Evolutionary conservation across 2,797 vertebrate species (phyloP).

Genomic region (Varecia variegata): DNA sequence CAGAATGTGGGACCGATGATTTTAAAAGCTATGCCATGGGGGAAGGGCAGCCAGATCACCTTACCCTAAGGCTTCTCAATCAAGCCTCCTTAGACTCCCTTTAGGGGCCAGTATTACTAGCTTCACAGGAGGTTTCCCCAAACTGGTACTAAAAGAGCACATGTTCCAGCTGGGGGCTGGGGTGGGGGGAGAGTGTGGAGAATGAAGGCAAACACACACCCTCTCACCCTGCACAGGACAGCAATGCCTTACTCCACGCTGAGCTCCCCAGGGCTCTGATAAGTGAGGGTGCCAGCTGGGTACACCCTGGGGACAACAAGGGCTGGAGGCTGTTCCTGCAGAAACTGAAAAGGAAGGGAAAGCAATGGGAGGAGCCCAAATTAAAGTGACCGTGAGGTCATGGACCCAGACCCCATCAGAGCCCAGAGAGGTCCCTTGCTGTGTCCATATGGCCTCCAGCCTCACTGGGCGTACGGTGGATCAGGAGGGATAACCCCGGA

Average conservation of each 20-base stretch:
- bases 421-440: neutral
- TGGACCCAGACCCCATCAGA: neutral
- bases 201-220: neutral
- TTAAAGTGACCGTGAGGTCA: slow-evolving; percentile 28
- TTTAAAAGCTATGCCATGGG: neutral
- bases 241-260: slow-evolving; percentile 61
- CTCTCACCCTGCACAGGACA: neutral
- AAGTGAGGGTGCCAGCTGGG: slow-evolving; percentile 57
- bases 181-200: neutral
- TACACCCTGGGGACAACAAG: slow-evolving; percentile 62
- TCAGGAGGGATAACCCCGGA: neutral
- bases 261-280: slow-evolving; percentile 54
- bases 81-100: slow-evolving; percentile 43
- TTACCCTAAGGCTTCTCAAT: slow-evolving; percentile 44
- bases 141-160: neutral
- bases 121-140: neutral
- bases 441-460: neutral
- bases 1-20: slow-evolving; percentile 63
- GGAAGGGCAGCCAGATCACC: slow-evolving; percentile 45
- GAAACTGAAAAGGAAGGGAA: slow-evolving; percentile 67
- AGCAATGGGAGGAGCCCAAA: slow-evolving; percentile 37
- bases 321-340: slow-evolving; percentile 65
- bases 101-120: neutral
- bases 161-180: neutral
- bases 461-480: neutral